Evolutionary conservation across 2,113 vertebrate genomes (phyloP), one percentile per base, ranked within the genome.

Genomic region (Psephotus haematonotus): DNA sequence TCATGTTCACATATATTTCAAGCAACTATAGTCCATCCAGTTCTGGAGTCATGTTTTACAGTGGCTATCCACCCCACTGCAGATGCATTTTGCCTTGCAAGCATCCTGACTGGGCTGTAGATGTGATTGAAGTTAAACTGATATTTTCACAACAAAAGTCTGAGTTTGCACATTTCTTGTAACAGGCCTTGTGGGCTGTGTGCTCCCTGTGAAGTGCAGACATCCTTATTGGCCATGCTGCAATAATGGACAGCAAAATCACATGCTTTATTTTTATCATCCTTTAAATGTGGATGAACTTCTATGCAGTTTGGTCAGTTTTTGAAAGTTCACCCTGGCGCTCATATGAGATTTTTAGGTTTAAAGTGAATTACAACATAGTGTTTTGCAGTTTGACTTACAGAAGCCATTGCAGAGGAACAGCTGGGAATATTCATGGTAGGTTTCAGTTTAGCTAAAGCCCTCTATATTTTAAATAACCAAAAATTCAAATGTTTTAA

Each of bases 301-400:
- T 41, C n/a, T 72, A 52, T 77, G n/a, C 28, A 50, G 35, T 84
- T 82, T 60, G 67, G 71, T 72, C 9, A 69, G 65, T 59, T 75
- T 81, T 70, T 59, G 1, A 7, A 84, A 46, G 53, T 87, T 92
- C 53, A 37, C 31, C 47, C 44, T 91, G 20, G 35, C 25, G 37
- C 52, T 80, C 52, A 24, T 63, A 41, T 0, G 6, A 11, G 0
- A 0, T 29, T 59, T 82, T 62, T 24, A 80, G 23, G 31, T 52
- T 86, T 77, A 49, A 49, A 55, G 41, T 60, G 25, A 69, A 8
- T 81, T 69, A 17, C 39, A 41, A 62, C 60, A n/a, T 24, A 53
- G 12, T 33, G 10, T 81, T 94, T 52, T 89, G 19, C 41, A 59
- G 6, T 31, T 74, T 89, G 14, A 29, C 20, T 80, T 81, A 52